Conservation (phyloP, 2,888 invertebrate genomes). For the Dromius quadrimaculatus region DNA sequence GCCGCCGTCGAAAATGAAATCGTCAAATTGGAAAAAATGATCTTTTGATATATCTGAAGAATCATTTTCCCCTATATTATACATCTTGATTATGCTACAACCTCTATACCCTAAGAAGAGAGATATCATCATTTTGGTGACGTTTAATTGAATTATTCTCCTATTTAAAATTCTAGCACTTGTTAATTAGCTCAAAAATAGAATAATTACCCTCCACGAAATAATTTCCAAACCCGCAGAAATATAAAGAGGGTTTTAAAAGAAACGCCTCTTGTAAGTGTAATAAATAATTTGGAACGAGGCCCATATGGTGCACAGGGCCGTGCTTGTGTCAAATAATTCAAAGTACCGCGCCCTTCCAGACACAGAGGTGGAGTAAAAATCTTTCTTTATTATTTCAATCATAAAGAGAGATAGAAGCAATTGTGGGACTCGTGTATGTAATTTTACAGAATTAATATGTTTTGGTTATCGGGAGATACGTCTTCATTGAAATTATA, state of each 20-base stretch:
- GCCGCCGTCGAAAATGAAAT: no score
- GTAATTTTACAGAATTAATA: no score
- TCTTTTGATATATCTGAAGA: no score
- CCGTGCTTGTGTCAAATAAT: conserved; percentile 43
- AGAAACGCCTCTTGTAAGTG: conserved; percentile 40
- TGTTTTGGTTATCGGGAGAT: no score
- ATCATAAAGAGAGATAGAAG: conserved; percentile 15
- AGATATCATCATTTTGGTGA: no score
- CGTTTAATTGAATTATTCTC: not conserved
- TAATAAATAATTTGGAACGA: conserved; percentile 49
- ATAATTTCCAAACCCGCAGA: conserved; percentile 10
- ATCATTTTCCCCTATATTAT: no score
- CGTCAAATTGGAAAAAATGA: no score
- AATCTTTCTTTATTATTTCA: conserved; percentile 7
- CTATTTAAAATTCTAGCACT: conserved; percentile 18
- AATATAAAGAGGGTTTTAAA: conserved; percentile 7
- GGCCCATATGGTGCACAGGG: conserved; percentile 49
- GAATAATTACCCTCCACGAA: conserved; percentile 31
- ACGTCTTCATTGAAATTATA: no score
- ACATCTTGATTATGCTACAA: no score
- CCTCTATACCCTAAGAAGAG: no score
- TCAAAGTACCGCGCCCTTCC: conserved; percentile 31
- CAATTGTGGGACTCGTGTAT: no score
- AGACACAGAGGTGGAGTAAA: conserved; percentile 37
- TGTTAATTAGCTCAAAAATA: conserved; percentile 46